A percentile compares a stretch with the other conserved stretches of the same genome.
These are phyloP conservation scores for Saguinus imperator DNA, from an alignment of 2,113 vertebrate species.

Conservation along the genomic window DNA sequence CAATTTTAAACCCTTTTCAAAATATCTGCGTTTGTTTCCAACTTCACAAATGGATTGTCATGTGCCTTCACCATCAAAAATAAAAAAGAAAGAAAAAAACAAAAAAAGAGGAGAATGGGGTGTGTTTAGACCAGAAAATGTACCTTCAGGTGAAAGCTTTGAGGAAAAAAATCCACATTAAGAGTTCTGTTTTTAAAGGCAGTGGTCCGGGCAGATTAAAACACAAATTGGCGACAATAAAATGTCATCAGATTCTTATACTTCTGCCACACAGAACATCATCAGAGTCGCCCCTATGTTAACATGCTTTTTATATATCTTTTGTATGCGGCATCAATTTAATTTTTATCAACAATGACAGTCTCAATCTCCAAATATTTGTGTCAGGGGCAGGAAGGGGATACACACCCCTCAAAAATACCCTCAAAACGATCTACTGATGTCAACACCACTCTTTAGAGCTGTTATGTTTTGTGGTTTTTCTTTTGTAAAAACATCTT, in stretches of 20 bases:
- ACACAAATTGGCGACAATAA: constrained; percentile 66
- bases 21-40: background rate
- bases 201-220: constrained; percentile 48
- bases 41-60: background rate
- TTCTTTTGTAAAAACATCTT: constrained; percentile 70
- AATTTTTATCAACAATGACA: constrained; percentile 77
- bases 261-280: constrained; percentile 37
- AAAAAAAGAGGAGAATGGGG: background rate
- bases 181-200: constrained; percentile 40
- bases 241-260: constrained; percentile 72
- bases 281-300: constrained; percentile 69
- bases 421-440: constrained; percentile 70
- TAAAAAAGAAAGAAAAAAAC: background rate
- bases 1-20: background rate
- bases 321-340: constrained; percentile 66
- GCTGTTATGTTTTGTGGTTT: constrained; percentile 73
- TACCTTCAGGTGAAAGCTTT: constrained; percentile 23
- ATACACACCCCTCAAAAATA: constrained; percentile 59
- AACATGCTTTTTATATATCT: constrained; percentile 76
- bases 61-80: background rate
- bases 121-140: background rate
- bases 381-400: constrained; percentile 72
- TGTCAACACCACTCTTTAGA: constrained; percentile 70
- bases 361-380: constrained; percentile 77
- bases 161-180: background rate